Evolutionary conservation across 2,797 vertebrate genomes (phyloP).

Genomic region (Neomorphus geoffroyi): DNA sequence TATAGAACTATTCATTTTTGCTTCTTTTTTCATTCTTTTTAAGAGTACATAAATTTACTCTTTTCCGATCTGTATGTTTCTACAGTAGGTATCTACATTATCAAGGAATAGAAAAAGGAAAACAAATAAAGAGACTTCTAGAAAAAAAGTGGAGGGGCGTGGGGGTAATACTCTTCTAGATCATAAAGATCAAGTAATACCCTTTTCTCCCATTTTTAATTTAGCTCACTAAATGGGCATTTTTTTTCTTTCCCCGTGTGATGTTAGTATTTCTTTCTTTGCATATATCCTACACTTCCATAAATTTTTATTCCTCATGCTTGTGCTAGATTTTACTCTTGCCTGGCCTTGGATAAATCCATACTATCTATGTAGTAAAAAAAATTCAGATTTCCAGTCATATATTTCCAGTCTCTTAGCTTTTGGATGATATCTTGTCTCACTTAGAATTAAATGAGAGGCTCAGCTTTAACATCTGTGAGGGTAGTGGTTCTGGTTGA

Average conservation of each 20-base stretch:
- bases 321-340: neutral
- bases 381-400: neutral
- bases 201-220: neutral
- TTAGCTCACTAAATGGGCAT: neutral
- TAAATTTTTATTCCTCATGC: neutral
- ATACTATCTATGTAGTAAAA: neutral
- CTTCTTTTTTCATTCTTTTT: neutral
- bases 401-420: neutral
- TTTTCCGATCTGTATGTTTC: neutral
- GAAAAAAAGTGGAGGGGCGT: neutral
- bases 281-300: neutral
- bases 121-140: neutral
- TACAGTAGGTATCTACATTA: neutral
- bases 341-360: neutral
- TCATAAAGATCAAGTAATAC: neutral
- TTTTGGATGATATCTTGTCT: neutral
- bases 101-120: neutral
- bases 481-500: neutral
- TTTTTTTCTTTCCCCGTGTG: neutral
- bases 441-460: neutral
- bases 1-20: neutral
- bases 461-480: neutral
- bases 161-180: neutral
- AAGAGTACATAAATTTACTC: neutral
- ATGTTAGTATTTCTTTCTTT: neutral